Percentiles rank a stretch among this genome's conserved stretches.
These are phyloP conservation scores for Thumatha senex DNA, from an alignment of 2,888 invertebrate species.

Conservation along the genomic window DNA sequence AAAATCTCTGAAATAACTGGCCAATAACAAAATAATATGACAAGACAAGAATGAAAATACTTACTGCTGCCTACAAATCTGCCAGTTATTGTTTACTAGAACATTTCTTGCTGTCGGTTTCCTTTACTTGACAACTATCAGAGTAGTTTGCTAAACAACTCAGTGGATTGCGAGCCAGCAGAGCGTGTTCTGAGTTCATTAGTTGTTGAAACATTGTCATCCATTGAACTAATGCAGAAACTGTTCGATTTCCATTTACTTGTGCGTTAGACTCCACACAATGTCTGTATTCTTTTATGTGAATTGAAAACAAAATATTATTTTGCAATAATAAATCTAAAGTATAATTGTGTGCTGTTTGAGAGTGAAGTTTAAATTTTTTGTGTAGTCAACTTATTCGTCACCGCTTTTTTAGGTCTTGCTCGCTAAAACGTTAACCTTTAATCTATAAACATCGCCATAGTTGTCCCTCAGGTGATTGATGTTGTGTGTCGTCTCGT, in stretches of 20 bases:
- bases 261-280: not conserved
- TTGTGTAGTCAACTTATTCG: no score
- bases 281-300: no score
- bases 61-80: slow-evolving; percentile 35
- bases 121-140: slow-evolving; percentile 54
- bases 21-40: slow-evolving; percentile 43
- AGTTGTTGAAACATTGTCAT: slow-evolving; percentile 43
- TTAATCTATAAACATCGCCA: no score
- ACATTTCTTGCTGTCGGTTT: slow-evolving; percentile 57
- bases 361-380: no score
- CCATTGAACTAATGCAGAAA: slow-evolving; percentile 37
- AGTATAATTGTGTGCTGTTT: no score
- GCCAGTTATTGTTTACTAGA: slow-evolving; percentile 54
- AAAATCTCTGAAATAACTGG: slow-evolving; percentile 37
- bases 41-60: slow-evolving; percentile 43
- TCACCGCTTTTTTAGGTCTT: no score
- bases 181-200: slow-evolving; percentile 45
- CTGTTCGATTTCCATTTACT: slow-evolving; percentile 13
- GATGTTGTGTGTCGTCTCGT: no score
- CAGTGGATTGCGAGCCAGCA: slow-evolving; percentile 38
- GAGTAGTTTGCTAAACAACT: slow-evolving; percentile 50
- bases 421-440: no score
- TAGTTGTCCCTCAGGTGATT: no score
- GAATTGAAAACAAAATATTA: no score
- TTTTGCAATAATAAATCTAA: no score